Base-by-base conservation (phyloP, 2,888 invertebrate genomes). In the Amblyjoppa fuscipennis region DNA sequence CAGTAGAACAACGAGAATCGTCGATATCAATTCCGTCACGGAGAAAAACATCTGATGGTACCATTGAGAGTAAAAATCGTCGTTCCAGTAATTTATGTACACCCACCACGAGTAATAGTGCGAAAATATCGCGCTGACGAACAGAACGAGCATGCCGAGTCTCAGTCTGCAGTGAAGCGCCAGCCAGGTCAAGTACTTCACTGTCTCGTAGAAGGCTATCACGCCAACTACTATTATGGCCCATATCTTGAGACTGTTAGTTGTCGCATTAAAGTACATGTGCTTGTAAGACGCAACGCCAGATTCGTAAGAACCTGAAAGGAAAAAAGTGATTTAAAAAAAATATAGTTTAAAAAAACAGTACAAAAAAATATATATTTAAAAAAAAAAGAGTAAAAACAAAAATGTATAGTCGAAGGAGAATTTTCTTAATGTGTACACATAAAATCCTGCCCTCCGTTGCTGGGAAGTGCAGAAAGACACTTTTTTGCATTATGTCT, bases 91-190 rank as follows among this genome's bases (percentile, higher is more conserved):
- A 93, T 96, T 96, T 85, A 96, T 95, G 88, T 96, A 96, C 71
- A 95, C 95, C 96, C 96, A 96, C 96, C 96, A 96, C 1, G 96
- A 95, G 89, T 96, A 96, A 90, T 96, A 96, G 90, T 96, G 96
- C 3, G 96, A 96, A 92, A 96, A 96, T 88, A 96, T 94, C 20
- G 96, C 96, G 45, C 95, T 94, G 49, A 95, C 91, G 90, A 96
- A 96, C n/a, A 96, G 94, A 66, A 96, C 88, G 79, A 96, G 92
- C 96, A 96, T 96, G n/a, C 95, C 95, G 87, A 95, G 94, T 85
- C 96, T 94, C 41, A 96, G 92, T 78, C 95, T 94, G 70, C 94
- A 94, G 77, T 95, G 94, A 70, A 96, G 92, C 87, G 95, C 94
- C 87, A 96, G 91, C 68, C 93, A 93, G 20, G 95, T 94, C 74